These are phyloP conservation scores for Gisinianus flammeolus DNA, from an alignment of 2,888 invertebrate species.

Conservation along the genomic window DNA sequence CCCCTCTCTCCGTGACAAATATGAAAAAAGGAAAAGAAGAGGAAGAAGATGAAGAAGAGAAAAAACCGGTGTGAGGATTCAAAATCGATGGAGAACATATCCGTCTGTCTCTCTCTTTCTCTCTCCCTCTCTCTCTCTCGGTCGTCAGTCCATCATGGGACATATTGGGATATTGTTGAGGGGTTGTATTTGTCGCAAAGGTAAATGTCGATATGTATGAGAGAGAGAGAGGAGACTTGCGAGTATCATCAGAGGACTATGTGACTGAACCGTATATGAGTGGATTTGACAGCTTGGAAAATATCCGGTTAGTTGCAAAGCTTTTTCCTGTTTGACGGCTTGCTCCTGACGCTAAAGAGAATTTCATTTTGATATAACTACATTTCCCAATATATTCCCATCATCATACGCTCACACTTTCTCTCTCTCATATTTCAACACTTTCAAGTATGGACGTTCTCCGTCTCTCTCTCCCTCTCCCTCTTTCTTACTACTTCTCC, in stretches of 20 bases:
- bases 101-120: conserved; percentile 8
- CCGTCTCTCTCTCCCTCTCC: neutral
- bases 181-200: neutral
- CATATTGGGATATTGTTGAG: no score
- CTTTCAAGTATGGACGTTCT: neutral
- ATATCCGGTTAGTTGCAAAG: conserved; percentile 34
- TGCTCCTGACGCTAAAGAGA: conserved; percentile 27
- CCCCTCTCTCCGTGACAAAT: no score
- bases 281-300: conserved; percentile 39
- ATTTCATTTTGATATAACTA: conserved; percentile 32
- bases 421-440: neutral
- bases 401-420: neutral
- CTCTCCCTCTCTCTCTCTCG: neutral
- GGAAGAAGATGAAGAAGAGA: neutral
- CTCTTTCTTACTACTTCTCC: neutral
- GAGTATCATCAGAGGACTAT: neutral
- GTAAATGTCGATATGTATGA: conserved; percentile 1
- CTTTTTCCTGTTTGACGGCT: conserved; percentile 27
- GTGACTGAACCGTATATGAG: conserved; percentile 11
- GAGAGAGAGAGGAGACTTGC: neutral
- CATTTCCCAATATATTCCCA: conserved; percentile 29
- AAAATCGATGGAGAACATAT: conserved; percentile 23
- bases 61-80: conserved; percentile 22
- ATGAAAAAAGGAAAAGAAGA: neutral
- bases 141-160: neutral